phyloP scores from a whole-genome alignment of 2,888 invertebrate species.

The Heliconius hortense region DNA sequence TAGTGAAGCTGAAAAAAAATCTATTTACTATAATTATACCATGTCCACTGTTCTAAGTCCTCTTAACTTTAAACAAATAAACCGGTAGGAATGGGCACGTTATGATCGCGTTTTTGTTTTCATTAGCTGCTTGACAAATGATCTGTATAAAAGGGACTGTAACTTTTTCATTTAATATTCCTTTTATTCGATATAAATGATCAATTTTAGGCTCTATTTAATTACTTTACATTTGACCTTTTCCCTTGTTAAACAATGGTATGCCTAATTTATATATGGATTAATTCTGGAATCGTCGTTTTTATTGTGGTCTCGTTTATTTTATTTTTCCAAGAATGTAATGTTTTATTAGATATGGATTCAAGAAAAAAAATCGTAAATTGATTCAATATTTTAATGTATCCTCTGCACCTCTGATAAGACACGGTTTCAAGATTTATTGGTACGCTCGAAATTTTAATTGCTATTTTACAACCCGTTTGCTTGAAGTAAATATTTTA shows the following conservation, averaged over 20 bases:
- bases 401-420: slow-evolving; percentile 53
- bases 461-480: slow-evolving; percentile 64
- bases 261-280: not conserved
- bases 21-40: not conserved
- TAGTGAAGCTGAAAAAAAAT: not conserved
- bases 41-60: slow-evolving; percentile 6
- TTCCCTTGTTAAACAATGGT: slow-evolving; percentile 2
- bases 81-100: slow-evolving; percentile 49
- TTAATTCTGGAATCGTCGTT: not conserved
- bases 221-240: slow-evolving; percentile 25
- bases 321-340: not conserved
- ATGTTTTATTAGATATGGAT: slow-evolving; percentile 43
- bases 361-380: slow-evolving; percentile 72
- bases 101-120: slow-evolving; percentile 50
- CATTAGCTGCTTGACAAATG: slow-evolving; percentile 53
- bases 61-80: slow-evolving; percentile 60
- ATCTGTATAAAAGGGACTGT: slow-evolving; percentile 34
- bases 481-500: slow-evolving; percentile 35
- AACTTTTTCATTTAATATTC: slow-evolving; percentile 32
- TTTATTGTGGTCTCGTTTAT: not conserved
- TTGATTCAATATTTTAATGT: slow-evolving; percentile 74
- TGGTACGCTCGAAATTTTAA: slow-evolving; percentile 52
- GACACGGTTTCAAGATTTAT: slow-evolving; percentile 36
- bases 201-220: slow-evolving; percentile 1
- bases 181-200: slow-evolving; percentile 24